phyloP scores from a whole-genome alignment of 2,888 invertebrate genomes.

The Zaprionus bogoriensis region DNA sequence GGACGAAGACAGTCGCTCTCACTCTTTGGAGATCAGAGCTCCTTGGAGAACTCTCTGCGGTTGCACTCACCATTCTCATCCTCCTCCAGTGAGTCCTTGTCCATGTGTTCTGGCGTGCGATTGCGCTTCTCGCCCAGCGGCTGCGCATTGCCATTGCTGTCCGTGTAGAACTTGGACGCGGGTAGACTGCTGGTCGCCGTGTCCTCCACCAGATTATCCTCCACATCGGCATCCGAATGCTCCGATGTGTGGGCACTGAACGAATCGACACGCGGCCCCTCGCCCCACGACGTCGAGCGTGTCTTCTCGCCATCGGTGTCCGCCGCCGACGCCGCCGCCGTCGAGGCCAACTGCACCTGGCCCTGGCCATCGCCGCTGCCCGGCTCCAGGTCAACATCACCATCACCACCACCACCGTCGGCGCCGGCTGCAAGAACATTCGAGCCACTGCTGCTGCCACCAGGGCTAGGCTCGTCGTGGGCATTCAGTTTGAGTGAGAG shows the following conservation, averaged over 20 bases:
- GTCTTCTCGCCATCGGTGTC: slow-evolving; percentile 19
- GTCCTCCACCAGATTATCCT: slow-evolving; percentile 88
- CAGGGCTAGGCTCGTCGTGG: slow-evolving; percentile 23
- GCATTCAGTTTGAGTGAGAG: slow-evolving; percentile 40
- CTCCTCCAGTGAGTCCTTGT: slow-evolving; percentile 85
- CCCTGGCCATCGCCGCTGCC: slow-evolving; percentile 31
- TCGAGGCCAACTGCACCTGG: slow-evolving; percentile 8
- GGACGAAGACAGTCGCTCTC: neutral
- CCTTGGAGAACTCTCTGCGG: too few relatives aligned
- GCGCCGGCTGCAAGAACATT: too few relatives aligned
- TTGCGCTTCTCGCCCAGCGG: slow-evolving; percentile 84
- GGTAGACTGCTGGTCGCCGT: slow-evolving; percentile 64
- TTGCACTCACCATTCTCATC: slow-evolving; percentile 83
- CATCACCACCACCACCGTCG: slow-evolving; percentile 11
- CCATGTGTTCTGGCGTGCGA: slow-evolving; percentile 85
- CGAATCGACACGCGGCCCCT: slow-evolving; percentile 47
- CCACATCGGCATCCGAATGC: slow-evolving; percentile 91
- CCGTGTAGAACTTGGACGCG: slow-evolving; percentile 58
- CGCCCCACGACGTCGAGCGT: slow-evolving; percentile 29
- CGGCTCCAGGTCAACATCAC: slow-evolving; percentile 16
- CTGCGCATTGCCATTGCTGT: slow-evolving; percentile 81
- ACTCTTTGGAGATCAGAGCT: too few relatives aligned
- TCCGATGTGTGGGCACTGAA: slow-evolving; percentile 83
- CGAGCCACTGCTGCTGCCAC: slow-evolving; percentile 4
- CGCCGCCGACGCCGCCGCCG: slow-evolving; percentile 20